phyloP scores from a whole-genome alignment of 1,140 invertebrate genomes.

The Lerema accius region DNA sequence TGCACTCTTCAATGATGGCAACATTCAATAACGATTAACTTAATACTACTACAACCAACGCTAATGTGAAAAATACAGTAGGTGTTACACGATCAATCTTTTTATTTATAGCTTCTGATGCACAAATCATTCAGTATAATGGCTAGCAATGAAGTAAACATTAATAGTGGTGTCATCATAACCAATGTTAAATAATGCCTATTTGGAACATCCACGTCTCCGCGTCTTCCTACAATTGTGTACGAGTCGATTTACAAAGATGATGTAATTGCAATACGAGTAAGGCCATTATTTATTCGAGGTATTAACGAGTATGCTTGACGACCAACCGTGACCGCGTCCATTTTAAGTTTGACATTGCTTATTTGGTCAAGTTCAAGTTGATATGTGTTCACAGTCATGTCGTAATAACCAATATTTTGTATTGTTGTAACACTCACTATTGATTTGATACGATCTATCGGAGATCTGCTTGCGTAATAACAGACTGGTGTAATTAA shows the following conservation, averaged over 20 bases:
- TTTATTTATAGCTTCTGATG: background rate
- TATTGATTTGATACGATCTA: background rate
- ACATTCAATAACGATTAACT: too few species aligned
- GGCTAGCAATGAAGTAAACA: background rate
- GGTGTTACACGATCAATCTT: too few species aligned
- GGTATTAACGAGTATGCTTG: conserved; percentile 58
- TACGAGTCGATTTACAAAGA: conserved; percentile 43
- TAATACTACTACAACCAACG: too few species aligned
- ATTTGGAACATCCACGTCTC: conserved; percentile 25
- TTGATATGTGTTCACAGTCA: conserved; percentile 33
- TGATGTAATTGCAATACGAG: conserved; percentile 64
- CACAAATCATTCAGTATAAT: background rate
- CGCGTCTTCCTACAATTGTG: conserved; percentile 30
- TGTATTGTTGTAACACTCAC: background rate
- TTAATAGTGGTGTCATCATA: conserved; percentile 19
- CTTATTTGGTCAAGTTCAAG: conserved; percentile 76
- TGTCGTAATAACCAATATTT: background rate
- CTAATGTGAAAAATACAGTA: too few species aligned
- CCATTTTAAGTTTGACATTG: conserved; percentile 55
- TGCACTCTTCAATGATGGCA: too few species aligned
- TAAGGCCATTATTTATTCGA: conserved; percentile 58
- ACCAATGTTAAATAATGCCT: conserved; percentile 8
- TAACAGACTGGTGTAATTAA: too few species aligned
- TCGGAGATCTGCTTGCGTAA: too few species aligned
- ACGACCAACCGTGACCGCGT: conserved; percentile 48